Evolutionary conservation across 2,888 invertebrate species (phyloP).

Genomic region (Falcaria lacertinaria): DNA sequence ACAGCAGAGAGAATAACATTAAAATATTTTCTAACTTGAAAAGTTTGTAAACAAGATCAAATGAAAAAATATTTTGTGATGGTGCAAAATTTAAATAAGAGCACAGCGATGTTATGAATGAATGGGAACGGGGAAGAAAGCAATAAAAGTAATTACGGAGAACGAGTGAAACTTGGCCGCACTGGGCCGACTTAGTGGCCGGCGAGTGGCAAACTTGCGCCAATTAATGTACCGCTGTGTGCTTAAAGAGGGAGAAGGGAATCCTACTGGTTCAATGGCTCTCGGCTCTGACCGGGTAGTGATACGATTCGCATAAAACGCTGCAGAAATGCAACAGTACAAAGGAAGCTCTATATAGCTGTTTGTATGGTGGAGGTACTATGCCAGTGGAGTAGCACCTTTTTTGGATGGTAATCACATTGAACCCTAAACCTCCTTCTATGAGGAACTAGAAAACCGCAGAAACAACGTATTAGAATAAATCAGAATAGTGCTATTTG

Average conservation of each 20-base stretch:
- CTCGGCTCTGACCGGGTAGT: neutral
- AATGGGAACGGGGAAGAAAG: conserved; percentile 40
- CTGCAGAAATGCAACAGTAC: too few relatives aligned
- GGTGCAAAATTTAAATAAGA: conserved; percentile 32
- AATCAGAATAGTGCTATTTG: too few relatives aligned
- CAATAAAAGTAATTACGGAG: conserved; percentile 61
- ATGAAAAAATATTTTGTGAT: neutral
- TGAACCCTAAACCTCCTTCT: too few relatives aligned
- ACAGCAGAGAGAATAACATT: neutral
- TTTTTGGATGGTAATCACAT: too few relatives aligned
- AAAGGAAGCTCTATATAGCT: too few relatives aligned
- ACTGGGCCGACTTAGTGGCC: conserved; percentile 55
- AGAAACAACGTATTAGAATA: too few relatives aligned
- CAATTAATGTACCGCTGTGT: conserved; percentile 51
- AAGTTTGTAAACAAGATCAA: neutral
- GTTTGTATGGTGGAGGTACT: too few relatives aligned
- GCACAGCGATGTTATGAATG: conserved; percentile 43
- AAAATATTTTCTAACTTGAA: neutral
- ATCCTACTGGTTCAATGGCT: conserved; percentile 9
- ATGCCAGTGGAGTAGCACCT: too few relatives aligned
- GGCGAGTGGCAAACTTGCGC: conserved; percentile 52
- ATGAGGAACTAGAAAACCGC: too few relatives aligned
- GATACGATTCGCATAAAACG: neutral
- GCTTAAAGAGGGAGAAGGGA: conserved; percentile 14
- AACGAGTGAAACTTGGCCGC: conserved; percentile 59